Percentiles rank a stretch among this genome's conserved stretches.
Evolutionary conservation across 1,140 invertebrate genomes (phyloP).

Genomic region (Platyscapa corneri): DNA sequence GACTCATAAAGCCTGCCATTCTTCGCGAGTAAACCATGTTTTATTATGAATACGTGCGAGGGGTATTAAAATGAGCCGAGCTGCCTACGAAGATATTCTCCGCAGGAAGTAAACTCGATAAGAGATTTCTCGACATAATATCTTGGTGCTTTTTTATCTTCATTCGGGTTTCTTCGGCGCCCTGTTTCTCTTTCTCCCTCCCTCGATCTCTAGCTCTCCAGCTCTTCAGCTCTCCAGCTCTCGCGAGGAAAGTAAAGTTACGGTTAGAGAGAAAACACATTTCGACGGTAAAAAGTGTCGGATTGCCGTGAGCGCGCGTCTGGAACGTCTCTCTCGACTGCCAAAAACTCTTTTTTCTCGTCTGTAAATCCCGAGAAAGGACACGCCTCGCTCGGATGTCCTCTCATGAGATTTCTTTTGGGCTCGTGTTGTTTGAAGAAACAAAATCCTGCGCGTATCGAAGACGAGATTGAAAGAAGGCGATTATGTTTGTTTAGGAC

Average conservation of each 20-base stretch:
- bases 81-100: background rate
- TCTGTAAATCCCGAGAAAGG: background rate
- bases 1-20: no score
- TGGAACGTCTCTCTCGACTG: background rate
- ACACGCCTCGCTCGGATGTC: background rate
- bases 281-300: constrained; percentile 49
- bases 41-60: background rate
- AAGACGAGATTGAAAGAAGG: constrained; percentile 39
- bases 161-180: background rate
- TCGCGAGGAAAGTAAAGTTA: constrained; percentile 2
- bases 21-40: background rate
- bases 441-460: background rate
- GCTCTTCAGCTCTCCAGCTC: constrained; percentile 2
- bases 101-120: constrained; percentile 36
- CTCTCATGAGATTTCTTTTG: no score
- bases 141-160: constrained; percentile 51
- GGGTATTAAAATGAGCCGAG: background rate
- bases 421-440: constrained; percentile 22
- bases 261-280: constrained; percentile 27
- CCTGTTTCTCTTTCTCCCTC: constrained; percentile 53
- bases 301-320: constrained; percentile 19
- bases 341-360: constrained; percentile 3
- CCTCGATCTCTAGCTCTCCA: no score
- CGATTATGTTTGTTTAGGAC: constrained; percentile 48
- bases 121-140: constrained; percentile 51